These are phyloP conservation scores for Drosophila tanythrix DNA, from an alignment of 2,888 invertebrate genomes.

Conservation along the genomic window DNA sequence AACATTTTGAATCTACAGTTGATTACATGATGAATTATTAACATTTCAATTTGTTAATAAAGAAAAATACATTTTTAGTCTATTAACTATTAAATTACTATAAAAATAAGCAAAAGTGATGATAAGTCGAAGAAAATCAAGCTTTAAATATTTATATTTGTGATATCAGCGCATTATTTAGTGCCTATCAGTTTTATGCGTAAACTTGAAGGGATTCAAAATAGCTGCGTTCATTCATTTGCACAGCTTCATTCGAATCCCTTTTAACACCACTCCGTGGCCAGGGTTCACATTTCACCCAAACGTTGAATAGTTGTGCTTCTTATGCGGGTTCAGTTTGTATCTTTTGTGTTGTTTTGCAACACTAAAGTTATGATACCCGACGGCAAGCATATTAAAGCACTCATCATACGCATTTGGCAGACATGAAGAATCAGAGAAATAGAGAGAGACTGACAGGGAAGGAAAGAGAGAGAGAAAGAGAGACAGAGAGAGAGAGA, in stretches of 20 bases:
- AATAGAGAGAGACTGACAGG: neutral
- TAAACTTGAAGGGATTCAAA: neutral
- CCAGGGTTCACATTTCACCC: neutral
- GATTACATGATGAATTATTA: neutral
- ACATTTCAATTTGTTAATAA: neutral
- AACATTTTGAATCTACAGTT: neutral
- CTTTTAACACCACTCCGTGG: no score
- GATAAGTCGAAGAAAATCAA: neutral
- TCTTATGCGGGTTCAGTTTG: conserved; percentile 6
- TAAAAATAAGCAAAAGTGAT: neutral
- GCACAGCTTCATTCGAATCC: neutral
- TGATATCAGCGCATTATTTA: neutral
- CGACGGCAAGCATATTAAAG: conserved; percentile 38
- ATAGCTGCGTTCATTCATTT: neutral
- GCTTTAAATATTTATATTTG: neutral
- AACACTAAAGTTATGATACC: conserved; percentile 13
- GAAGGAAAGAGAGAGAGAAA: neutral
- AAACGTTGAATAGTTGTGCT: neutral
- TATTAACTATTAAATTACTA: neutral
- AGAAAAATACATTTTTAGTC: neutral
- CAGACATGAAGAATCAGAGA: neutral
- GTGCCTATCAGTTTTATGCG: neutral
- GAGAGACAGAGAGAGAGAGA: neutral
- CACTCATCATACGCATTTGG: conserved; percentile 36
- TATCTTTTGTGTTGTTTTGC: neutral